Evolutionary conservation across 2,888 invertebrate species (phyloP).

Genomic region (Epiperipatus broadwayi): DNA sequence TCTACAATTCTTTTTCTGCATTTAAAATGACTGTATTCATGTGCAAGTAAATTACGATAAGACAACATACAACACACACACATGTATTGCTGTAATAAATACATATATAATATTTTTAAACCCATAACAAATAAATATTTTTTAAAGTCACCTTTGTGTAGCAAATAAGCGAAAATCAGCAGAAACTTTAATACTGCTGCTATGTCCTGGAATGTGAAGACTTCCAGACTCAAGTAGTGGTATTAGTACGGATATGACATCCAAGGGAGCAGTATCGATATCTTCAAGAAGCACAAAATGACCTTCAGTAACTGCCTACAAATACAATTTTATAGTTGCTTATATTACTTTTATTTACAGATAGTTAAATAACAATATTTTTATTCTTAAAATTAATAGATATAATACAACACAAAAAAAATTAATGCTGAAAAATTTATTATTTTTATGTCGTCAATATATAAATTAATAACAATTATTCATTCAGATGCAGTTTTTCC

Average conservation of each 20-base stretch:
- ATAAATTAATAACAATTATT: neutral
- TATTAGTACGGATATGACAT: slow-evolving; percentile 68
- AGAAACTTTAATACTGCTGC: slow-evolving; percentile 54
- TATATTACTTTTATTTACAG: too few species aligned
- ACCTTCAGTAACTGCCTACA: slow-evolving; percentile 56
- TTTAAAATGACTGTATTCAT: too few species aligned
- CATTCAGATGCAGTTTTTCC: too few species aligned
- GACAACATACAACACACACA: neutral
- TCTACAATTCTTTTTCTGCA: too few species aligned
- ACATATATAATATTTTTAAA: neutral
- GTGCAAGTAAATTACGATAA: slow-evolving; percentile 1
- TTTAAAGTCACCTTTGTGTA: slow-evolving; percentile 41
- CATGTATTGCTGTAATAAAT: neutral
- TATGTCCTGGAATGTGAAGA: slow-evolving; percentile 68
- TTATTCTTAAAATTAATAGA: too few species aligned
- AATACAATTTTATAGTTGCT: slow-evolving; percentile 16
- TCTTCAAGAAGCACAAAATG: slow-evolving; percentile 89
- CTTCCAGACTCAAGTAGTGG: slow-evolving; percentile 62
- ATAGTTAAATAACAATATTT: too few species aligned
- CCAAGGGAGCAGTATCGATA: slow-evolving; percentile 76
- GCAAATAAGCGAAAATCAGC: slow-evolving; percentile 81
- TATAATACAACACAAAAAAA: slow-evolving; percentile 4
- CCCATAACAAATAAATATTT: slow-evolving; percentile 6
- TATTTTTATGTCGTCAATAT: neutral
- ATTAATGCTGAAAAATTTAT: slow-evolving; percentile 1